These are phyloP conservation scores for Diorhabda elongata DNA, from an alignment of 1,140 invertebrate species.

Conservation along the genomic window DNA sequence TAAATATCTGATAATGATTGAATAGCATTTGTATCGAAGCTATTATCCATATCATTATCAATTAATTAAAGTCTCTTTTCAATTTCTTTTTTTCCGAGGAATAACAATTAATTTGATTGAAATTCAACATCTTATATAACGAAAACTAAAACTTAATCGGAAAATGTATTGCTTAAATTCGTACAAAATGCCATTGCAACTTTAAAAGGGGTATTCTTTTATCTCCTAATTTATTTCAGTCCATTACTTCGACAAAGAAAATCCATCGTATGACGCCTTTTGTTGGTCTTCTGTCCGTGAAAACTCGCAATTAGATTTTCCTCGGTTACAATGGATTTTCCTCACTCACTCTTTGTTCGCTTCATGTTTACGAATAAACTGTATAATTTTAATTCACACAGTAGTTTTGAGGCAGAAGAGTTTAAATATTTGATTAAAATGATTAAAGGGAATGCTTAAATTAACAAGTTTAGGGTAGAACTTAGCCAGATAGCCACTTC, in stretches of 20 bases:
- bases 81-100: too few species aligned
- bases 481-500: too few species aligned
- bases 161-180: too few species aligned
- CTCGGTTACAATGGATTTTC: background rate
- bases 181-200: too few species aligned
- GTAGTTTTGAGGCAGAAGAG: background rate
- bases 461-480: background rate
- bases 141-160: too few species aligned
- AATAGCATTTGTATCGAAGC: too few species aligned
- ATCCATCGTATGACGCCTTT: background rate
- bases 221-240: background rate
- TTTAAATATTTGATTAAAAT: conserved; percentile 1
- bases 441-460: background rate
- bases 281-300: background rate
- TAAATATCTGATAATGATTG: too few species aligned
- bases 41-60: too few species aligned
- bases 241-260: conserved; percentile 1
- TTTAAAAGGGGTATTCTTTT: background rate
- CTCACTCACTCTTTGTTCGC: background rate
- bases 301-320: background rate
- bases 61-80: too few species aligned
- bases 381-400: conserved; percentile 1
- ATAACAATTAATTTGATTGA: too few species aligned
- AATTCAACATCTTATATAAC: too few species aligned
- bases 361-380: background rate